Evolutionary conservation across 2,797 vertebrate species (phyloP).

Genomic region (Smutsia temminckii): DNA sequence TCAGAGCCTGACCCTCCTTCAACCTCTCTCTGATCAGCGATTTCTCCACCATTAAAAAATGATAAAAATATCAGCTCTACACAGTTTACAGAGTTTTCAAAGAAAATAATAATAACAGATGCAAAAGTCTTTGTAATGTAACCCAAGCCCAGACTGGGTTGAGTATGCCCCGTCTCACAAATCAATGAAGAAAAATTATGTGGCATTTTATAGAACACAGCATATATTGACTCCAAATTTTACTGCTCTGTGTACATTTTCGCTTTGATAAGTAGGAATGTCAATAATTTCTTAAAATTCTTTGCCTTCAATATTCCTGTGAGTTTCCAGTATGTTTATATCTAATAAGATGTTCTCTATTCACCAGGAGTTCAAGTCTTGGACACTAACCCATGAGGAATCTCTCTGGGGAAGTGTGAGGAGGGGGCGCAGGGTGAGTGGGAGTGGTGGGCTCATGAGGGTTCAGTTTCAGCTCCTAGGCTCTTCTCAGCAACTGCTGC

Average conservation of each 20-base stretch:
- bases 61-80: neutral
- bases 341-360: neutral
- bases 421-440: too few relatives aligned
- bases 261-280: neutral
- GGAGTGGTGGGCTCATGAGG: too few relatives aligned
- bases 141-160: neutral
- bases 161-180: neutral
- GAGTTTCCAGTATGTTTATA: neutral
- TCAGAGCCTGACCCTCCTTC: neutral
- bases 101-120: neutral
- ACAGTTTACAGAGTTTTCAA: neutral
- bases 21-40: neutral
- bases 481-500: rapidly evolving
- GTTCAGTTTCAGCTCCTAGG: too few relatives aligned
- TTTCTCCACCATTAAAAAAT: neutral
- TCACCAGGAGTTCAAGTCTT: neutral
- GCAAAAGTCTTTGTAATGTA: neutral
- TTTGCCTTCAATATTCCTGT: neutral
- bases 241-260: neutral
- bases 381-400: neutral
- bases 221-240: neutral
- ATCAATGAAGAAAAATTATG: neutral
- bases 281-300: neutral
- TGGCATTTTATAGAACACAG: neutral
- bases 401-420: neutral